Percentiles rank a stretch among this genome's conserved stretches.
phyloP scores from a whole-genome alignment of 2,888 invertebrate genomes.

The Hyppa rectilinea region DNA sequence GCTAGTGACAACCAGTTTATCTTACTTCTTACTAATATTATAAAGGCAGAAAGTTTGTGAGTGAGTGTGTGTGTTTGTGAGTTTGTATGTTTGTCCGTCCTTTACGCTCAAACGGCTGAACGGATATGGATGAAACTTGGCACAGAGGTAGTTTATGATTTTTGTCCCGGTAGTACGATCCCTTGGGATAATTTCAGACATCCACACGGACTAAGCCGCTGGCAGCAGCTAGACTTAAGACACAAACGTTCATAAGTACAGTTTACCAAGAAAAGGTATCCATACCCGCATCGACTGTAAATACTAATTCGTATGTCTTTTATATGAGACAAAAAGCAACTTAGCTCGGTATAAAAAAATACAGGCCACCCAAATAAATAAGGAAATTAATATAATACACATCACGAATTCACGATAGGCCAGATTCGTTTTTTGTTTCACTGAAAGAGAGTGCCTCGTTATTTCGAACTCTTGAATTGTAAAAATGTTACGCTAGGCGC shows the following conservation, averaged over 20 bases:
- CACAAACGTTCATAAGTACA: background rate
- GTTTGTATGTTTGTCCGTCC: too few relatives aligned
- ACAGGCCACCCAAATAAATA: conserved; percentile 8
- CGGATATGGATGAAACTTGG: too few relatives aligned
- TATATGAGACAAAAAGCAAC: background rate
- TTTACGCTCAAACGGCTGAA: too few relatives aligned
- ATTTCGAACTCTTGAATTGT: conserved; percentile 60
- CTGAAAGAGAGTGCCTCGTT: conserved; percentile 48
- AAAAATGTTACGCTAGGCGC: conserved; percentile 60
- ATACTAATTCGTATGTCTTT: background rate
- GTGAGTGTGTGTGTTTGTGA: too few relatives aligned
- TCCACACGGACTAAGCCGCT: too few relatives aligned
- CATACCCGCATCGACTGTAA: too few relatives aligned
- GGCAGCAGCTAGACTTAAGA: too few relatives aligned
- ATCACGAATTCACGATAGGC: conserved; percentile 3
- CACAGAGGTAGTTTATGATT: too few relatives aligned
- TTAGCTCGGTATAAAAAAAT: background rate
- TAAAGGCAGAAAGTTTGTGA: too few relatives aligned
- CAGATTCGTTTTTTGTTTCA: conserved; percentile 51
- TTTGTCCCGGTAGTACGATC: too few relatives aligned
- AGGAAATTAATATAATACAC: conserved; percentile 6
- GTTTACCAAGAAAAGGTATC: background rate
- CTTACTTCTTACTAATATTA: too few relatives aligned
- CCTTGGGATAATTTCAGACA: too few relatives aligned
- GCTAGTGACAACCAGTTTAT: background rate